phyloP scores from a whole-genome alignment of 2,888 invertebrate genomes.

The Apantesis nais region DNA sequence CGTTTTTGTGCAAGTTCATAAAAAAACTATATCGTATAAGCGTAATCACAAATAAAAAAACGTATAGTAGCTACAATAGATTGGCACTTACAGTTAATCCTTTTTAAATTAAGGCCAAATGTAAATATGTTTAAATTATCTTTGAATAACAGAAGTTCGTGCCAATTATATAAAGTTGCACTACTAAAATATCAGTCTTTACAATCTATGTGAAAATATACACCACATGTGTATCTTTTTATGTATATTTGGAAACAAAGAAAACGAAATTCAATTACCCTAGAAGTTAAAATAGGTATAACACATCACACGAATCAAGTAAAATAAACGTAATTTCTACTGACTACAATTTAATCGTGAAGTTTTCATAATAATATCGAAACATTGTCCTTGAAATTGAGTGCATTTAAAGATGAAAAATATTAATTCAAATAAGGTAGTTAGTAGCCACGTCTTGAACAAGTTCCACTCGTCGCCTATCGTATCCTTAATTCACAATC shows the following conservation, averaged over 20 bases:
- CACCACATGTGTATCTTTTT: too few relatives aligned
- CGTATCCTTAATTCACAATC: neutral
- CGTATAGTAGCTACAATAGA: constrained; percentile 20
- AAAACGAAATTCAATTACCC: too few relatives aligned
- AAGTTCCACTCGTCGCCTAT: neutral
- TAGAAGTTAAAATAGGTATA: too few relatives aligned
- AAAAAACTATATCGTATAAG: neutral
- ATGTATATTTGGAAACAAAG: too few relatives aligned
- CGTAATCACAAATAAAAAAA: constrained; percentile 21
- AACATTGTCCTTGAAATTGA: neutral
- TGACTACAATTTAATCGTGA: neutral
- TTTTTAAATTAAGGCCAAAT: constrained; percentile 32
- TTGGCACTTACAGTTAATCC: constrained; percentile 24
- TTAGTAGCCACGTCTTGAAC: neutral
- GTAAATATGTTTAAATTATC: constrained; percentile 29
- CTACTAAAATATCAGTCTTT: too few relatives aligned
- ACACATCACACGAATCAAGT: too few relatives aligned
- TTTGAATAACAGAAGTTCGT: constrained; percentile 7
- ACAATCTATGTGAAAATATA: too few relatives aligned
- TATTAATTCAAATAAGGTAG: too few relatives aligned
- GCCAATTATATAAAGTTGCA: too few relatives aligned
- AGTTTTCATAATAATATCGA: too few relatives aligned
- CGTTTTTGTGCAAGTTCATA: constrained; percentile 24
- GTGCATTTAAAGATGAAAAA: neutral
- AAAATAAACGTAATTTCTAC: neutral